Conservation (phyloP, 2,797 vertebrate species). For the Microhierax caerulescens region DNA sequence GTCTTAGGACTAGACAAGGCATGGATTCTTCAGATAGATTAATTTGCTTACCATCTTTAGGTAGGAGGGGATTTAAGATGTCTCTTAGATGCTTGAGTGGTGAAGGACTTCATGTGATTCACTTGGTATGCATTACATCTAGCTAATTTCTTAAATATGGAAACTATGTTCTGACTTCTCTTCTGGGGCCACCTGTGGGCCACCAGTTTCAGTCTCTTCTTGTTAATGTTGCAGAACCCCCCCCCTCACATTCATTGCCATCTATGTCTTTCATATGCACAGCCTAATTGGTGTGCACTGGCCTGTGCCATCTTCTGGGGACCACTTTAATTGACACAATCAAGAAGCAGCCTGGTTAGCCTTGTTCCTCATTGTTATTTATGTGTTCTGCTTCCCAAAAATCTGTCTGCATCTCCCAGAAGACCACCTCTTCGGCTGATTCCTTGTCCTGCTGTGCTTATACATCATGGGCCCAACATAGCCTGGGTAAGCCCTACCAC, state of each 20-base stretch:
- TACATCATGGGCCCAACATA: not conserved
- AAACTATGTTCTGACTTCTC: not conserved
- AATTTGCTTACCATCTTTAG: not conserved
- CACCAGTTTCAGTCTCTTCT: not conserved
- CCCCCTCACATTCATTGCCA: not conserved
- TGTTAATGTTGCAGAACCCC: not conserved
- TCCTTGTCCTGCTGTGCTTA: not conserved
- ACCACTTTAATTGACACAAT: not conserved
- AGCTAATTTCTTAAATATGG: not conserved
- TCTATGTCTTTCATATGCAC: not conserved
- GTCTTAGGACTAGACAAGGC: not conserved
- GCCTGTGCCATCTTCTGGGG: not conserved
- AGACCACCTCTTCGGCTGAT: not conserved
- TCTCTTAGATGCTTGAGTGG: not conserved
- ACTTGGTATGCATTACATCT: not conserved
- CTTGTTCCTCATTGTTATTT: not conserved
- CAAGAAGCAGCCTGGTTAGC: not conserved
- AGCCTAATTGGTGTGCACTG: not conserved
- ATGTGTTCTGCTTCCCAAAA: not conserved
- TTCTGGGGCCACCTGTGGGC: not conserved
- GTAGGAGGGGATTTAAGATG: not conserved
- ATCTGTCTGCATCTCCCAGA: not conserved
- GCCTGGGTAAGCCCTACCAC: not conserved
- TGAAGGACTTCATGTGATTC: not conserved
- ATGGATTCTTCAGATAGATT: not conserved